These are phyloP conservation scores for Mnemiopsis leidyi DNA, from an alignment of 37 sponge, comb jelly and placozoan genomes.

Conservation along the genomic window DNA sequence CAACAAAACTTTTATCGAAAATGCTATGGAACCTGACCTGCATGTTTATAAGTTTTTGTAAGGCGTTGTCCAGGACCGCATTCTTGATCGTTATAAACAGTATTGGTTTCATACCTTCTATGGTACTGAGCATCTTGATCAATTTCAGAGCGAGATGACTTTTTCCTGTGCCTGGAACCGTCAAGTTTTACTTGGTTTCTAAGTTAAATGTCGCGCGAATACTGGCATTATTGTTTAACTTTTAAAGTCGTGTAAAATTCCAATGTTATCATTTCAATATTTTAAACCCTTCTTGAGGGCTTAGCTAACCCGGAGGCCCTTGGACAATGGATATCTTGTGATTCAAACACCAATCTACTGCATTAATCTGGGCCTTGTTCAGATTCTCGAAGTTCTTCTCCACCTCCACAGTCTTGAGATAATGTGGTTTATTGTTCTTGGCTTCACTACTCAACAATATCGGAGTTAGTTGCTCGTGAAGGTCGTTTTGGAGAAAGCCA, in stretches of 20 bases:
- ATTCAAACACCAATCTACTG: constrained; percentile 7
- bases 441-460: neutral
- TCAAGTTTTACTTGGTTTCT: neutral
- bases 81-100: constrained; percentile 43
- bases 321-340: constrained; percentile 17
- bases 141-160: constrained; percentile 1
- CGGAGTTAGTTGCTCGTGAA: neutral
- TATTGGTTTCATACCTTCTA: constrained; percentile 23
- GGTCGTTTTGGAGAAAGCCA: neutral
- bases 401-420: neutral
- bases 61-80: constrained; percentile 1
- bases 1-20: no score
- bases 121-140: neutral
- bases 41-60: constrained; percentile 22
- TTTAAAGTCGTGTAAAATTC: no score
- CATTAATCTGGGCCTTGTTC: constrained; percentile 8
- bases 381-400: neutral
- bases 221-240: no score
- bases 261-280: no score
- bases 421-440: constrained; percentile 16
- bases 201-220: no score
- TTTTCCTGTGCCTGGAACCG: constrained; percentile 1
- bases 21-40: neutral
- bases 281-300: neutral
- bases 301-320: constrained; percentile 34